Evolutionary conservation across 2,888 invertebrate species (phyloP).

Genomic region (Drosophila kuntzei): DNA sequence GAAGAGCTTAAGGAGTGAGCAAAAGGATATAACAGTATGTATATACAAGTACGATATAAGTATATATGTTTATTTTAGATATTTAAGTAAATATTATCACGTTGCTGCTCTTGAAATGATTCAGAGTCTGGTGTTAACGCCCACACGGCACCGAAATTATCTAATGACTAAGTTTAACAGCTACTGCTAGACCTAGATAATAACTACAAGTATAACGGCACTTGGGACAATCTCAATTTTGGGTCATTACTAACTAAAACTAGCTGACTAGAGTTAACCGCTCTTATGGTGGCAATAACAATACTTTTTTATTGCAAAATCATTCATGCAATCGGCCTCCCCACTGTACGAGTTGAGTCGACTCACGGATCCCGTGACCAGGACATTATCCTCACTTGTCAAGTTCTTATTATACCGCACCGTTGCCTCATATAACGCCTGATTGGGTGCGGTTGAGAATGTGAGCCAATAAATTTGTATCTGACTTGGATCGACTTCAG

Average conservation of each 20-base stretch:
- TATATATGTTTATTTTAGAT: conserved; percentile 7
- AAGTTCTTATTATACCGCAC: conserved; percentile 85
- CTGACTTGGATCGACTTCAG: conserved; percentile 27
- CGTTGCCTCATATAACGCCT: conserved; percentile 90
- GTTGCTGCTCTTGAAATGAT: conserved; percentile 44
- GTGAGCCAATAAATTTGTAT: conserved; percentile 88
- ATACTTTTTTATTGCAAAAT: conserved; percentile 87
- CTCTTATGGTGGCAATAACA: conserved; percentile 86
- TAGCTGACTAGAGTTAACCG: conserved; percentile 23
- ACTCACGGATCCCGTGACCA: conserved; percentile 88
- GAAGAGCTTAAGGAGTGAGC: conserved; percentile 16
- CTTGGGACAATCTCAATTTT: conserved; percentile 35
- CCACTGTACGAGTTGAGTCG: conserved; percentile 87
- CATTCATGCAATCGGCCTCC: conserved; percentile 87
- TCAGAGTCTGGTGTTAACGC: conserved; percentile 40
- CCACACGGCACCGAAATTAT: conserved; percentile 34
- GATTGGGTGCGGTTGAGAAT: conserved; percentile 89
- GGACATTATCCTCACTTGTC: conserved; percentile 81
- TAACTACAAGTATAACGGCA: conserved; percentile 54
- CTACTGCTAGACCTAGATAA: conserved; percentile 27
- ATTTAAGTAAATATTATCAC: conserved; percentile 52
- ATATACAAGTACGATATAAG: conserved; percentile 8
- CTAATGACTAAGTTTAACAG: conserved; percentile 10
- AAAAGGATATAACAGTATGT: conserved; percentile 16
- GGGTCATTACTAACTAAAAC: conserved; percentile 6